Conservation (phyloP, 2,888 invertebrate species). For the Adela reaumurella region DNA sequence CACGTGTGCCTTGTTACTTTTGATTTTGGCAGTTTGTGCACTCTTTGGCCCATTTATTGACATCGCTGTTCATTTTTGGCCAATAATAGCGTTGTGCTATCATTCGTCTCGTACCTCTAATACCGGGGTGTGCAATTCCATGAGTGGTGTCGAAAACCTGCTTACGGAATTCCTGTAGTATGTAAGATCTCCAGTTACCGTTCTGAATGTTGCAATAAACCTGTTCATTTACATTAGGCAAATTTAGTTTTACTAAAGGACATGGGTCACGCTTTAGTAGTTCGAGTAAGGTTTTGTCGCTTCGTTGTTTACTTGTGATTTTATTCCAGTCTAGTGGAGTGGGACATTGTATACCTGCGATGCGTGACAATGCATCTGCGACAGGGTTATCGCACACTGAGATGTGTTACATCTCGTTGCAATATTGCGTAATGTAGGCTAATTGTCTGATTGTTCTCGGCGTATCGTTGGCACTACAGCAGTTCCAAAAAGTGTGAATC, state of each 20-base stretch:
- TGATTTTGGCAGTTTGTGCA: constrained; percentile 7
- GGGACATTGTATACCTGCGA: constrained; percentile 4
- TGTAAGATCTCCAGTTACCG: constrained; percentile 8
- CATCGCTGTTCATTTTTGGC: constrained; percentile 8
- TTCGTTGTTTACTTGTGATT: constrained; percentile 2
- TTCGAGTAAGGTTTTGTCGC: no score
- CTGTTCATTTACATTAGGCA: constrained; percentile 3
- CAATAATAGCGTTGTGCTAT: constrained; percentile 3
- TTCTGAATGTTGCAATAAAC: constrained; percentile 5
- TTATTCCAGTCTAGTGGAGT: constrained; percentile 4
- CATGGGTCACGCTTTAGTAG: no score
- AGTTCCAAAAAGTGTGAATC: constrained; percentile 7
- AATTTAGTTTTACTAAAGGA: no score
- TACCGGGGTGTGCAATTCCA: constrained; percentile 8
- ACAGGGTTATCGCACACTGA: constrained; percentile 14
- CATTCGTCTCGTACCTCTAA: constrained; percentile 2
- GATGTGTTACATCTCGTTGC: constrained; percentile 19
- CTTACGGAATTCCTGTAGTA: constrained; percentile 10
- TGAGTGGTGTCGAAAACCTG: constrained; percentile 12
- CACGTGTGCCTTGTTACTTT: not conserved
- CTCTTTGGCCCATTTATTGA: constrained; percentile 6
- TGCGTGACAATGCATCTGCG: constrained; percentile 17
- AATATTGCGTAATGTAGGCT: constrained; percentile 16
- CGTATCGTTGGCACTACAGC: constrained; percentile 3
- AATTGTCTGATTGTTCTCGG: constrained; percentile 7